Percentiles rank a stretch among this genome's conserved stretches.
Conservation (phyloP, 2,113 vertebrate genomes). For the Cheilinus undulatus region DNA sequence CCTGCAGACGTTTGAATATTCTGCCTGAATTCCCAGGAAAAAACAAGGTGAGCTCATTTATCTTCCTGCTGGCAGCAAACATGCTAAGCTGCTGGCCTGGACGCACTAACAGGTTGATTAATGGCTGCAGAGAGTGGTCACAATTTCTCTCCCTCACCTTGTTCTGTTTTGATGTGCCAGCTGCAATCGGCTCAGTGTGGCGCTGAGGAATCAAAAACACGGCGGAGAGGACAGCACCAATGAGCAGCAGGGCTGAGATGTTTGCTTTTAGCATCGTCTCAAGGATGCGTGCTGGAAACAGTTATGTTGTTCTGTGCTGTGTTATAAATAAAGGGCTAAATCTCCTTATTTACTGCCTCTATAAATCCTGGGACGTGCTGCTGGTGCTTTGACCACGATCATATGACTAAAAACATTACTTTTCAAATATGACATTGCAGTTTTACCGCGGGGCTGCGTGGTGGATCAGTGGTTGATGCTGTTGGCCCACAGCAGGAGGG, state of each 20-base stretch:
- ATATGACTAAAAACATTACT: too few species aligned
- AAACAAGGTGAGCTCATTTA: conserved; percentile 37
- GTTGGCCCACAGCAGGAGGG: too few species aligned
- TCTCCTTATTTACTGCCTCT: too few species aligned
- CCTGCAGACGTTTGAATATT: conserved; percentile 25
- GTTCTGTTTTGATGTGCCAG: not conserved
- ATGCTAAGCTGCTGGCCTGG: conserved; percentile 7
- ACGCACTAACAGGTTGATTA: conserved; percentile 55
- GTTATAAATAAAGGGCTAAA: too few species aligned
- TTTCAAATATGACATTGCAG: too few species aligned
- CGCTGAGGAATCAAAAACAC: not conserved
- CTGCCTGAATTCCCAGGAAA: conserved; percentile 6
- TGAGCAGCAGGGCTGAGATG: too few species aligned
- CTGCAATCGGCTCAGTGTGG: not conserved
- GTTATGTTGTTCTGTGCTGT: too few species aligned
- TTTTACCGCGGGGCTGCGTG: too few species aligned
- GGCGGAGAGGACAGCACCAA: not conserved
- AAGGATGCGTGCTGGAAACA: not conserved
- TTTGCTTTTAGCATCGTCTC: too few species aligned
- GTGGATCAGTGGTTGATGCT: too few species aligned
- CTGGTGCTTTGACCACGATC: too few species aligned
- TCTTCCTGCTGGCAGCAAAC: conserved; percentile 36
- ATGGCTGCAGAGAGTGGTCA: conserved; percentile 42
- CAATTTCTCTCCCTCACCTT: conserved; percentile 4
- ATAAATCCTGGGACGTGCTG: too few species aligned